Conservation (phyloP, 1,140 invertebrate genomes). For the Lithobius niger region DNA sequence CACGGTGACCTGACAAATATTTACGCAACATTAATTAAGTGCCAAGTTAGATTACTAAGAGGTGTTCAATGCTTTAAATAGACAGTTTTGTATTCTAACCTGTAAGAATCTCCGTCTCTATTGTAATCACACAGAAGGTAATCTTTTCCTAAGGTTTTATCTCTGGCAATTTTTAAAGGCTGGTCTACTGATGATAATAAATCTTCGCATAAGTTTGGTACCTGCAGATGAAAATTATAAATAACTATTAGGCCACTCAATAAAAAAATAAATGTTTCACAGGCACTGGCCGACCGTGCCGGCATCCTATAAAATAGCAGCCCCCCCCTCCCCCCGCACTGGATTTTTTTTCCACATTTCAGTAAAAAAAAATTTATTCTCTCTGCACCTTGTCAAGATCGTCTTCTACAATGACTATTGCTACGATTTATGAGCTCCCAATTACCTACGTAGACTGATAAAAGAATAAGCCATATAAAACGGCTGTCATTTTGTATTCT, state of each 20-base stretch:
- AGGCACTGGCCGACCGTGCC: too few species aligned
- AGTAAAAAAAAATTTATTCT: too few species aligned
- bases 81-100: conserved; percentile 44
- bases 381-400: too few species aligned
- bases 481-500: too few species aligned
- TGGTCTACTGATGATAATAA: conserved; percentile 95
- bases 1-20: conserved; percentile 75
- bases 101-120: conserved; percentile 96
- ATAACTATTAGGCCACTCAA: background rate
- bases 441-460: too few species aligned
- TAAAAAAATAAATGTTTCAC: too few species aligned
- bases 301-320: background rate
- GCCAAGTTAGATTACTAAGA: background rate
- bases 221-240: conserved; percentile 30
- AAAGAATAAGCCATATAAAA: too few species aligned
- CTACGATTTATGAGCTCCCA: too few species aligned
- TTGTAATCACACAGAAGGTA: conserved; percentile 99
- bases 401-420: too few species aligned
- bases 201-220: conserved; percentile 90
- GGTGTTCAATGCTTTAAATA: too few species aligned
- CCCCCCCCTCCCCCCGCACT: too few species aligned
- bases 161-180: conserved; percentile 92
- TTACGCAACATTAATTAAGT: background rate
- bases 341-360: too few species aligned
- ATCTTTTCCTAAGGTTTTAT: conserved; percentile 87